Evolutionary conservation across 2,797 vertebrate species (phyloP).

Genomic region (Lagorchestes hirsutus): DNA sequence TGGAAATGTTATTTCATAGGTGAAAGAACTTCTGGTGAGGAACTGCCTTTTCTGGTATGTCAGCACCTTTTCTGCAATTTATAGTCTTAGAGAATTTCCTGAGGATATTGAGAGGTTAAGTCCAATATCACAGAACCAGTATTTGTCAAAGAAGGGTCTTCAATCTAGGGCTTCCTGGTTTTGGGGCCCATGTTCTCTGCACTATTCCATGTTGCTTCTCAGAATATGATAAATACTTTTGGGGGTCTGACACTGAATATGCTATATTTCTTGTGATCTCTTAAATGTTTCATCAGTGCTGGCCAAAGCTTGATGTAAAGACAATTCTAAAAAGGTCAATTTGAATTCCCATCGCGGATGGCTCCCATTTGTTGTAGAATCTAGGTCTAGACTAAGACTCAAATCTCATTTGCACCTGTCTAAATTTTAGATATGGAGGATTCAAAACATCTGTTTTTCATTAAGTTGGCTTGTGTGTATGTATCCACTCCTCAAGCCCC

Average conservation of each 20-base stretch:
- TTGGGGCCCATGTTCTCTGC: background rate
- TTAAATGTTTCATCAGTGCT: slow-evolving; percentile 14
- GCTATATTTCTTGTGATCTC: slow-evolving; percentile 53
- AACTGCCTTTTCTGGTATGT: background rate
- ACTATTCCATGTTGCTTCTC: background rate
- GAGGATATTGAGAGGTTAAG: background rate
- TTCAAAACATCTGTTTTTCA: slow-evolving; percentile 43
- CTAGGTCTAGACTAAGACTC: slow-evolving; percentile 2
- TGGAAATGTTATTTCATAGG: background rate
- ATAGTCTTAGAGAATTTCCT: background rate
- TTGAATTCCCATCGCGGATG: slow-evolving; percentile 46
- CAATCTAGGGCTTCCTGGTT: background rate
- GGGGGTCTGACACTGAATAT: slow-evolving; percentile 46
- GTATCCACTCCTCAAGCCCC: slow-evolving; percentile 3
- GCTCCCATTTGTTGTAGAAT: slow-evolving; percentile 11
- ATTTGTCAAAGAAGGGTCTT: background rate
- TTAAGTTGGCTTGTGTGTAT: background rate
- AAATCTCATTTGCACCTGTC: slow-evolving; percentile 42
- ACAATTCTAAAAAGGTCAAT: background rate
- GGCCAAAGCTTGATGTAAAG: slow-evolving; percentile 5
- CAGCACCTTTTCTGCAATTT: background rate
- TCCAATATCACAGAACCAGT: background rate
- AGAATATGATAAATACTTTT: slow-evolving; percentile 58
- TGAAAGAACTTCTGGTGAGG: background rate
- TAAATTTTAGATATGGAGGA: slow-evolving; percentile 37